Evolutionary conservation across 2,888 invertebrate genomes (phyloP).

Genomic region (Nephrotoma flavescens): DNA sequence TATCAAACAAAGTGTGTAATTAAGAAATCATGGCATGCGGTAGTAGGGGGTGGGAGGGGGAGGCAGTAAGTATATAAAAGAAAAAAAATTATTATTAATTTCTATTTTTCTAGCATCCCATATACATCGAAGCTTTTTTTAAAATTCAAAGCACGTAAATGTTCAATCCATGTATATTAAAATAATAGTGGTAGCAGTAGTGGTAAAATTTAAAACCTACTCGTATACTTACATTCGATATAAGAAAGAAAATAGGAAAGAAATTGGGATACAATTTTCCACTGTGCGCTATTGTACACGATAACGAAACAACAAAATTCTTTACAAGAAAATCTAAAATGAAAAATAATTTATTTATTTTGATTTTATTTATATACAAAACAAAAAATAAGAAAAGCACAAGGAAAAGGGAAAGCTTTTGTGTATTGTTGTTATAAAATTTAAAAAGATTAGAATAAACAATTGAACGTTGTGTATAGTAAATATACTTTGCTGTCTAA

Average conservation of each 20-base stretch:
- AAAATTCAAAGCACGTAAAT: not conserved
- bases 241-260: not conserved
- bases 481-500: not conserved
- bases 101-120: not conserved
- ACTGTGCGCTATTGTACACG: not conserved
- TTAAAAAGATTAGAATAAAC: not conserved
- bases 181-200: not conserved
- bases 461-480: not conserved
- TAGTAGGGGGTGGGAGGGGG: not conserved
- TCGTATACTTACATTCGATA: not conserved
- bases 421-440: not conserved
- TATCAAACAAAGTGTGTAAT: not conserved
- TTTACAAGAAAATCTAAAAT: not conserved
- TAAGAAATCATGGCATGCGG: not conserved
- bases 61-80: not conserved
- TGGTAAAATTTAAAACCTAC: not conserved
- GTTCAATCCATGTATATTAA: not conserved
- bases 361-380: not conserved
- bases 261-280: not conserved
- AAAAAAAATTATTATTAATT: not conserved
- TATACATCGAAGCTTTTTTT: not conserved
- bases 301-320: not conserved
- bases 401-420: not conserved
- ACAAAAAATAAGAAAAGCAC: not conserved
- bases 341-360: not conserved